These are phyloP conservation scores for Morpho helenor DNA, from an alignment of 2,888 invertebrate genomes.

Conservation along the genomic window DNA sequence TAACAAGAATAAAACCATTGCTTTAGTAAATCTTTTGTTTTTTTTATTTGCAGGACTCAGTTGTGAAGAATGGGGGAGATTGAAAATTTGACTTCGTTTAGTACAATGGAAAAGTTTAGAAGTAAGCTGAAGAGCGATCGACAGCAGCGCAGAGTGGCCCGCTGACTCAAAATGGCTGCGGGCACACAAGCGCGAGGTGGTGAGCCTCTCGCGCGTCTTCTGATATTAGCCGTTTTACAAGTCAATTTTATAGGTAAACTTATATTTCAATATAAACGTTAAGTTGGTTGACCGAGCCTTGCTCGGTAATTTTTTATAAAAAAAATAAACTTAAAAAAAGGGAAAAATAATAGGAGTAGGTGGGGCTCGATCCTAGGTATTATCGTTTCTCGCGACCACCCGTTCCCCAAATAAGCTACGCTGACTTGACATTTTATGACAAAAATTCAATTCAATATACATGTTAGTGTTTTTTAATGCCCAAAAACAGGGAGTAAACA, in stretches of 20 bases:
- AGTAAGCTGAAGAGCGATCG: constrained; percentile 41
- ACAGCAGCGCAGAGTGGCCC: constrained; percentile 57
- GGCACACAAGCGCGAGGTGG: constrained; percentile 54
- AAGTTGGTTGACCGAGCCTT: not conserved
- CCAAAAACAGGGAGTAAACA: no score
- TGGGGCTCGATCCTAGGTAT: no score
- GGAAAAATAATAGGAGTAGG: no score
- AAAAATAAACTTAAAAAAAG: no score
- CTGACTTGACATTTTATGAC: no score
- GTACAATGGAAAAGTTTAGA: constrained; percentile 21
- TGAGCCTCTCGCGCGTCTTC: constrained; percentile 64
- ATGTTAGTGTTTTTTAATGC: no score
- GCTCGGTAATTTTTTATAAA: no score
- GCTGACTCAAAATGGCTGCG: constrained; percentile 64
- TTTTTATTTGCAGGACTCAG: constrained; percentile 16
- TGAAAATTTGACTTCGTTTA: constrained; percentile 3
- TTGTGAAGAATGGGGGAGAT: constrained; percentile 14
- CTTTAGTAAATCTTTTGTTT: not conserved
- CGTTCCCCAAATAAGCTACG: no score
- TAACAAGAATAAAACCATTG: no score
- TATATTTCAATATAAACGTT: constrained; percentile 1
- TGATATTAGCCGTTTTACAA: constrained; percentile 63
- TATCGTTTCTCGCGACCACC: not conserved
- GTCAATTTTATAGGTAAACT: constrained; percentile 72
- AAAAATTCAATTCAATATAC: no score